These are phyloP conservation scores for Barnardius zonarius DNA, from an alignment of 2,113 vertebrate species.

Conservation along the genomic window DNA sequence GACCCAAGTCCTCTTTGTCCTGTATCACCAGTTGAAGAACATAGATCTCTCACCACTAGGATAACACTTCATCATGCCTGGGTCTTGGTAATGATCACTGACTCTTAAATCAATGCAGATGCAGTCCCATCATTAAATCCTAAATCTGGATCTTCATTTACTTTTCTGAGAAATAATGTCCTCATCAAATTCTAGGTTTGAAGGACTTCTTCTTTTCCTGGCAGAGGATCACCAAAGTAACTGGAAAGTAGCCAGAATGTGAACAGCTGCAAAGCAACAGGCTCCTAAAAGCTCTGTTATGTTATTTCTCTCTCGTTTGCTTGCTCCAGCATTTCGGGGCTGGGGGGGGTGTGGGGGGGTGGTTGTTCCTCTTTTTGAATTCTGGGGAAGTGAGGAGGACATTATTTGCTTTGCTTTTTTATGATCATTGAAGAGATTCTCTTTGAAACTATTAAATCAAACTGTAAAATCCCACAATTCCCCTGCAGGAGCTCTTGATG, in stretches of 20 bases:
- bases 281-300: not conserved
- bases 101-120: not conserved
- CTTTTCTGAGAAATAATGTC: not conserved
- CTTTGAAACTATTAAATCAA: not conserved
- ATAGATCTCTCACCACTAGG: not conserved
- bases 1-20: not conserved
- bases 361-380: not conserved
- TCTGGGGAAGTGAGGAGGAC: not conserved
- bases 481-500: not conserved
- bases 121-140: not conserved
- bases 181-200: not conserved
- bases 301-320: not conserved
- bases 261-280: conserved; percentile 35
- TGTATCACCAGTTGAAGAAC: not conserved
- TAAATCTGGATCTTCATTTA: not conserved
- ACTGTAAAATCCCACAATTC: not conserved
- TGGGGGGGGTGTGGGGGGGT: no score
- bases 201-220: not conserved
- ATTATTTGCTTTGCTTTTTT: not conserved
- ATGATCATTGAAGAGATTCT: not conserved
- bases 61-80: not conserved
- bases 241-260: conserved; percentile 13
- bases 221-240: not conserved
- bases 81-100: not conserved
- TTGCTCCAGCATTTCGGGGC: not conserved